A percentile compares a stretch with the other conserved stretches of the same genome.
These are phyloP conservation scores for Cotesia typhae DNA, from an alignment of 1,140 invertebrate species.

Conservation along the genomic window DNA sequence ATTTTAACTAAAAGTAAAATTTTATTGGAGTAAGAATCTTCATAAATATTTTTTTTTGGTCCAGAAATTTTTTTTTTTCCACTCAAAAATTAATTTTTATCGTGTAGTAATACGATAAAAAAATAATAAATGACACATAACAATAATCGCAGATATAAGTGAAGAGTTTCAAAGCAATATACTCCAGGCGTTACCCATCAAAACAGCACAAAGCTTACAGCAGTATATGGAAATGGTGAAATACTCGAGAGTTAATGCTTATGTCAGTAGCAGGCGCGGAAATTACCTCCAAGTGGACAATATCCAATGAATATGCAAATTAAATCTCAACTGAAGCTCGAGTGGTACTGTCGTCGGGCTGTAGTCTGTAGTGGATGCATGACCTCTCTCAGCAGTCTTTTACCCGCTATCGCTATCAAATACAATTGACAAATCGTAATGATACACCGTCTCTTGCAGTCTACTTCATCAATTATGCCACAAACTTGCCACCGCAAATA, in stretches of 20 bases:
- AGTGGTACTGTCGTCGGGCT: conserved; percentile 26
- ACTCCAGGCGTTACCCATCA: not conserved
- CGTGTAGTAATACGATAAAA: too few relatives aligned
- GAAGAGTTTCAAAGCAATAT: conserved; percentile 21
- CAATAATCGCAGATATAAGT: not conserved
- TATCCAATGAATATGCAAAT: conserved; percentile 35
- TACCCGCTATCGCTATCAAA: not conserved
- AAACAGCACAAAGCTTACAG: not conserved
- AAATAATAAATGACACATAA: too few relatives aligned
- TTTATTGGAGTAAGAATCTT: too few relatives aligned
- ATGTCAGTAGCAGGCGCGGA: conserved; percentile 30
- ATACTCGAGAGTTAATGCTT: conserved; percentile 1
- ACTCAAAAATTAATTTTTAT: too few relatives aligned
- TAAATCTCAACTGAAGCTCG: conserved; percentile 13
- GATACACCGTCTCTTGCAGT: conserved; percentile 16
- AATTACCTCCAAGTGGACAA: conserved; percentile 30
- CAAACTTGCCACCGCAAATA: not conserved
- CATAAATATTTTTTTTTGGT: too few relatives aligned
- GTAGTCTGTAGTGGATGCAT: conserved; percentile 11
- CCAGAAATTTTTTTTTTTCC: too few relatives aligned
- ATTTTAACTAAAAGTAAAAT: too few relatives aligned
- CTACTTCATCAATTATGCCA: conserved; percentile 18
- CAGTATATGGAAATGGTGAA: conserved; percentile 4
- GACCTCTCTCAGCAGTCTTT: not conserved
- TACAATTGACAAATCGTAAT: conserved; percentile 28